phyloP scores from a whole-genome alignment of 2,888 invertebrate species.

The Coenonympha arcania region DNA sequence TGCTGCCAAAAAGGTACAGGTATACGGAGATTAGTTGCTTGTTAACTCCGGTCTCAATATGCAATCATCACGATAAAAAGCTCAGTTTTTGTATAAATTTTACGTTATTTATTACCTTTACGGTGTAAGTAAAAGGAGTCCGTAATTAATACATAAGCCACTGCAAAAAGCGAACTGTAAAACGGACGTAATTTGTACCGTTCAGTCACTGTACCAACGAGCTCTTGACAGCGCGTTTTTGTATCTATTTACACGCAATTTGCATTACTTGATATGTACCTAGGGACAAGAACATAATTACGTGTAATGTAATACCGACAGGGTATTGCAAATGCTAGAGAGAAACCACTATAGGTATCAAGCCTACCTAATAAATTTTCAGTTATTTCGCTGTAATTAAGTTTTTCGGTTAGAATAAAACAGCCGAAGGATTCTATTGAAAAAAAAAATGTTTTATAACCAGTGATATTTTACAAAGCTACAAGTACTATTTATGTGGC shows the following conservation, averaged over 20 bases:
- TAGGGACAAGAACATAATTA: neutral
- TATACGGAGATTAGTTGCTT: too few species aligned
- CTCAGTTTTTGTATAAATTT: too few species aligned
- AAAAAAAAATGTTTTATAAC: too few species aligned
- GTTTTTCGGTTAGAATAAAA: too few species aligned
- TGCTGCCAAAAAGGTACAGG: too few species aligned
- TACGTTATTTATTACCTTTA: too few species aligned
- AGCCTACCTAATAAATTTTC: too few species aligned
- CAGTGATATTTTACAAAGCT: too few species aligned
- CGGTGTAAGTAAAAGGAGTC: neutral
- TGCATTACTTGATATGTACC: neutral
- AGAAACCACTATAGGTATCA: neutral
- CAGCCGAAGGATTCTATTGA: too few species aligned
- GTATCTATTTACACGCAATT: neutral
- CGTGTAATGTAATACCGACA: neutral
- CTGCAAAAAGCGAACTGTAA: neutral
- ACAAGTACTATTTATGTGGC: neutral
- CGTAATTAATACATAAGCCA: neutral
- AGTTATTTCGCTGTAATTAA: too few species aligned
- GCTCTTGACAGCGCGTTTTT: neutral
- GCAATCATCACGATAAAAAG: too few species aligned
- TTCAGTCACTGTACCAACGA: neutral
- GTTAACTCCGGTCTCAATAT: too few species aligned
- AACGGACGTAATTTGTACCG: constrained; percentile 5
- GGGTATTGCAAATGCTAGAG: neutral